These are phyloP conservation scores for Neomorphus geoffroyi DNA, from an alignment of 2,797 vertebrate genomes.

Conservation along the genomic window DNA sequence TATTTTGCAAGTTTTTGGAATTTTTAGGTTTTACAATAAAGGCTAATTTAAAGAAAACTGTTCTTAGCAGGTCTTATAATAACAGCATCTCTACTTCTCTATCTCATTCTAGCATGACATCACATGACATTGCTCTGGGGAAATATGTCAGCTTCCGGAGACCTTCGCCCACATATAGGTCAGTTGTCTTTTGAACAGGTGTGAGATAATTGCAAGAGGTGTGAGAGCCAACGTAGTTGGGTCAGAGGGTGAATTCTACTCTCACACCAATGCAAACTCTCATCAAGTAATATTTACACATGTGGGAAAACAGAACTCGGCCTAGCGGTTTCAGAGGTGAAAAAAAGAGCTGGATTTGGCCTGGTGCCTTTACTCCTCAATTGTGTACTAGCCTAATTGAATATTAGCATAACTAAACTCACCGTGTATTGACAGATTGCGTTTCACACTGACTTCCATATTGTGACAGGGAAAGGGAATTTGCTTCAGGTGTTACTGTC, in stretches of 20 bases:
- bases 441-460: neutral
- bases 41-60: neutral
- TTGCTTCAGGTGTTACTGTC: neutral
- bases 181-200: slow-evolving; percentile 13
- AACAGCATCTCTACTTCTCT: neutral
- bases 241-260: slow-evolving; percentile 14
- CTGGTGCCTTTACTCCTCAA: neutral
- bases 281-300: neutral
- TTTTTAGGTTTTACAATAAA: neutral
- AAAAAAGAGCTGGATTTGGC: neutral
- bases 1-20: neutral
- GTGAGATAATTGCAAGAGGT: slow-evolving; percentile 41
- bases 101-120: neutral
- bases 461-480: neutral
- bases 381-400: neutral
- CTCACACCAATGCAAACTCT: neutral
- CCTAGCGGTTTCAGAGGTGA: neutral
- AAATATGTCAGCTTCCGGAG: neutral
- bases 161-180: slow-evolving; percentile 20
- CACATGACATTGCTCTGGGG: neutral
- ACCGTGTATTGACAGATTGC: neutral
- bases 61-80: neutral
- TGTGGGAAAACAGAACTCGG: neutral
- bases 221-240: neutral
- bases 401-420: slow-evolving; percentile 17